A percentile compares a stretch with the other conserved stretches of the same genome.
phyloP scores from a whole-genome alignment of 1,140 invertebrate species.

The Lepidotrigona ventralis region DNA sequence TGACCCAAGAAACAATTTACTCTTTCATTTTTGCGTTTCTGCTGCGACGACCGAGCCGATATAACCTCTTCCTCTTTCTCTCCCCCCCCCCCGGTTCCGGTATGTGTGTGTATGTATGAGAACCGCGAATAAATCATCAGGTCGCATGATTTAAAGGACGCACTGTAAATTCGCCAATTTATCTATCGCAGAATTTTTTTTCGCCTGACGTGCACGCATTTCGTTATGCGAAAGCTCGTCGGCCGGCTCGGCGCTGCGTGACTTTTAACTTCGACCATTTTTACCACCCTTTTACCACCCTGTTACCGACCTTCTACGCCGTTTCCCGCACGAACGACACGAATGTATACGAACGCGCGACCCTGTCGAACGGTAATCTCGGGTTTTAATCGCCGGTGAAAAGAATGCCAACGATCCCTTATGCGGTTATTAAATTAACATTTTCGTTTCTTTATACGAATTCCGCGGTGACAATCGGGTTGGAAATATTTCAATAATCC shows the following conservation, averaged over 20 bases:
- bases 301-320: too few species aligned
- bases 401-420: neutral
- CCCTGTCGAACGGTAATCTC: neutral
- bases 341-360: neutral
- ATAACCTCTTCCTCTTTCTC: neutral
- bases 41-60: neutral
- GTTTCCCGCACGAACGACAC: slow-evolving; percentile 16
- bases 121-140: slow-evolving; percentile 31
- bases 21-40: too few species aligned
- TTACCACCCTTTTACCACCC: neutral
- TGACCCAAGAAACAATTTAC: slow-evolving; percentile 10
- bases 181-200: slow-evolving; percentile 34
- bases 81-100: too few species aligned
- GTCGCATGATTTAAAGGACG: slow-evolving; percentile 26
- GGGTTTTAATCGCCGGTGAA: neutral
- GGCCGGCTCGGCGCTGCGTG: slow-evolving; percentile 16
- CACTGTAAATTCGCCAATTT: slow-evolving; percentile 42
- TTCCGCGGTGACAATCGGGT: too few species aligned
- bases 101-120: neutral
- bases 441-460: too few species aligned
- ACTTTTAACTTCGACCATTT: slow-evolving; percentile 34
- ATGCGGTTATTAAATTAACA: too few species aligned
- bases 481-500: too few species aligned
- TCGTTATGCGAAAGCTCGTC: slow-evolving; percentile 29
- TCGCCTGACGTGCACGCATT: slow-evolving; percentile 38